Conservation (phyloP, 2,113 vertebrate genomes). For the Corythornis vintsioides region DNA sequence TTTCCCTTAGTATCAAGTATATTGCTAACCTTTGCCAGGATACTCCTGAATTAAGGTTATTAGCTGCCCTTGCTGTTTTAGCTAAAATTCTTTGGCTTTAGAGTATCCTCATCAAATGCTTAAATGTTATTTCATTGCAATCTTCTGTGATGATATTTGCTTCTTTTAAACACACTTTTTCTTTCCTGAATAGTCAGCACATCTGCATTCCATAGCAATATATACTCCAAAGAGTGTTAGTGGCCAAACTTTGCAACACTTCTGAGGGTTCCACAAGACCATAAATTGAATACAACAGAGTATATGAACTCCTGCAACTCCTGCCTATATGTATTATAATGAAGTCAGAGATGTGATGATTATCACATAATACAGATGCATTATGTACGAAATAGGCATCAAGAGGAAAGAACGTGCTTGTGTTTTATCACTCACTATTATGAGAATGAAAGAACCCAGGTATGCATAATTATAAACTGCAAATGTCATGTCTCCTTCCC, state of each 20-base stretch:
- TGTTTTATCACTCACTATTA: conserved; percentile 64
- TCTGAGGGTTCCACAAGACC: conserved; percentile 29
- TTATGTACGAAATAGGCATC: conserved; percentile 57
- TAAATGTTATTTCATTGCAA: conserved; percentile 60
- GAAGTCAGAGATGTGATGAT: conserved; percentile 70
- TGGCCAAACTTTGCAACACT: conserved; percentile 51
- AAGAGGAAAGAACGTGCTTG: conserved; percentile 50
- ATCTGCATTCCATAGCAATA: conserved; percentile 23
- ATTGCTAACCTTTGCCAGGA: conserved; percentile 30
- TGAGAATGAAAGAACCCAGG: conserved; percentile 33
- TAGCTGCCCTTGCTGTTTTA: not conserved
- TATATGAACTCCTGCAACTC: conserved; percentile 14
- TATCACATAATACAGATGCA: conserved; percentile 66
- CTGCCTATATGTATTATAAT: conserved; percentile 14
- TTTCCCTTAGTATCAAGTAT: not conserved
- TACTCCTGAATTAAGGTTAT: conserved; percentile 23
- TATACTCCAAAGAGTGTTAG: conserved; percentile 25
- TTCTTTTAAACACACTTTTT: conserved; percentile 41
- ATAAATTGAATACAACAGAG: conserved; percentile 65
- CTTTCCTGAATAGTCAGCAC: conserved; percentile 63
- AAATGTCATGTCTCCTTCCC: conserved; percentile 44
- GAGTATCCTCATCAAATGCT: conserved; percentile 12
- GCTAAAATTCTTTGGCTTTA: conserved; percentile 29
- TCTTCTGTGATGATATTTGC: conserved; percentile 35
- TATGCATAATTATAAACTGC: conserved; percentile 58